A percentile compares a stretch with the other conserved stretches of the same genome.
Evolutionary conservation across 2,113 vertebrate species (phyloP).

Genomic region (Pseudorasbora parva): DNA sequence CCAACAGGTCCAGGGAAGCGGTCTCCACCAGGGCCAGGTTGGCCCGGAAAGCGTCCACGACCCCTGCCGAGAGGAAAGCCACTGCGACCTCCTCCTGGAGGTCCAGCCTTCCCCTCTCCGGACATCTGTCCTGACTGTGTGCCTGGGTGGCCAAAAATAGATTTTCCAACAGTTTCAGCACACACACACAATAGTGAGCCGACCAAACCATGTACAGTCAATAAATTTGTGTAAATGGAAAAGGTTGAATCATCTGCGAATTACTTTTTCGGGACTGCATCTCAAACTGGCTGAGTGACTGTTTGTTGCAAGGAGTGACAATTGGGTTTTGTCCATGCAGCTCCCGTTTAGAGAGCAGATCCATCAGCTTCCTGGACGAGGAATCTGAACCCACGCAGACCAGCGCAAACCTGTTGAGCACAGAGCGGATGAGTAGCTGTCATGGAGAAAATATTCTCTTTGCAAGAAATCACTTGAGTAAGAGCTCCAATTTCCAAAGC

Average conservation of each 20-base stretch:
- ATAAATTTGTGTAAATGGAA: no score
- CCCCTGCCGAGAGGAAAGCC: slow-evolving; percentile 92
- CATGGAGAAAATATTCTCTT: no score
- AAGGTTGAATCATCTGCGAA: not conserved
- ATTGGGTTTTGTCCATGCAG: slow-evolving; percentile 97
- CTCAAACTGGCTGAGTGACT: slow-evolving; percentile 99
- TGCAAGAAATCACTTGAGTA: no score
- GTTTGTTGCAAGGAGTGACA: slow-evolving; percentile 97
- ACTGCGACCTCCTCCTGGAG: slow-evolving; percentile 88
- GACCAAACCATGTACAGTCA: not conserved
- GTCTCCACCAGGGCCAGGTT: slow-evolving; percentile 89
- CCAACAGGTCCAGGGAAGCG: slow-evolving; percentile 93
- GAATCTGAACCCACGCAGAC: slow-evolving; percentile 96
- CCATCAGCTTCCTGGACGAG: slow-evolving; percentile 96
- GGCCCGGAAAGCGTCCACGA: slow-evolving; percentile 91
- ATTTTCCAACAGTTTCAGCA: not conserved
- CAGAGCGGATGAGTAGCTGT: not conserved
- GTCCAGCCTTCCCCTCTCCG: slow-evolving; percentile 97
- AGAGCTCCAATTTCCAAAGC: no score
- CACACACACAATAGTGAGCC: not conserved
- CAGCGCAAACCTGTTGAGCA: slow-evolving; percentile 87
- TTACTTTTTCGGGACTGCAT: slow-evolving; percentile 98
- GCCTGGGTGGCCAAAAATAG: slow-evolving; percentile 71
- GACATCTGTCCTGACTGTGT: slow-evolving; percentile 99
- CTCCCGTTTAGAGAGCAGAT: slow-evolving; percentile 94